These are phyloP conservation scores for Pardalotus punctatus DNA, from an alignment of 2,113 vertebrate species.

Conservation along the genomic window DNA sequence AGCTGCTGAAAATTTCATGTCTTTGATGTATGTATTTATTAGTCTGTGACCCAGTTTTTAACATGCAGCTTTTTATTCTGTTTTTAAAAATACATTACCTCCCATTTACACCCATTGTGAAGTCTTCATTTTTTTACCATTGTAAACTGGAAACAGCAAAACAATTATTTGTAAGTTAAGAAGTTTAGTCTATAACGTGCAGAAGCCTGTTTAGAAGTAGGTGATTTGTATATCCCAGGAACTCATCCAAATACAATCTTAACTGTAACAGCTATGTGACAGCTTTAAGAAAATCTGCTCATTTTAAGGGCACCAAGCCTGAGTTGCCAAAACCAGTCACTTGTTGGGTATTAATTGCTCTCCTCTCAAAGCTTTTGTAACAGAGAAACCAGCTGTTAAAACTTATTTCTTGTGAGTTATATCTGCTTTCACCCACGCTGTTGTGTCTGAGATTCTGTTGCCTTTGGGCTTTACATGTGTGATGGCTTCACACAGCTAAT, in stretches of 20 bases:
- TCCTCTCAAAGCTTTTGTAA: background rate
- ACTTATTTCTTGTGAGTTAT: background rate
- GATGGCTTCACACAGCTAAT: background rate
- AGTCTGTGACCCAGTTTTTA: conserved; percentile 65
- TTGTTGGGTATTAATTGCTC: background rate
- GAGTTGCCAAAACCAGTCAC: conserved; percentile 21
- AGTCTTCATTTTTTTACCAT: conserved; percentile 50
- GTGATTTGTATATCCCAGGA: conserved; percentile 29
- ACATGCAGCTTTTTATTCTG: conserved; percentile 68
- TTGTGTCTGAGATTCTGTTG: background rate
- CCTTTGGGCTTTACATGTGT: background rate
- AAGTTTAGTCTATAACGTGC: background rate
- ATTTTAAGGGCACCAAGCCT: background rate
- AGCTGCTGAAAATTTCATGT: conserved; percentile 66
- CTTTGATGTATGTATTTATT: conserved; percentile 71
- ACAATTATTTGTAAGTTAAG: conserved; percentile 29
- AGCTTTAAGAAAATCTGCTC: background rate
- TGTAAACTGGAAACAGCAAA: conserved; percentile 64
- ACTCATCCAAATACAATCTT: background rate
- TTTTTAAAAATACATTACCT: conserved; percentile 68
- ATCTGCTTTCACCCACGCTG: background rate
- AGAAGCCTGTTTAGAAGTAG: conserved; percentile 42
- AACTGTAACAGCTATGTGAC: background rate
- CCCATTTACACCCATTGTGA: conserved; percentile 63
- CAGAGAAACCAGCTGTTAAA: background rate